phyloP scores from a whole-genome alignment of 1,140 invertebrate species.

The Spodoptera frugiperda region DNA sequence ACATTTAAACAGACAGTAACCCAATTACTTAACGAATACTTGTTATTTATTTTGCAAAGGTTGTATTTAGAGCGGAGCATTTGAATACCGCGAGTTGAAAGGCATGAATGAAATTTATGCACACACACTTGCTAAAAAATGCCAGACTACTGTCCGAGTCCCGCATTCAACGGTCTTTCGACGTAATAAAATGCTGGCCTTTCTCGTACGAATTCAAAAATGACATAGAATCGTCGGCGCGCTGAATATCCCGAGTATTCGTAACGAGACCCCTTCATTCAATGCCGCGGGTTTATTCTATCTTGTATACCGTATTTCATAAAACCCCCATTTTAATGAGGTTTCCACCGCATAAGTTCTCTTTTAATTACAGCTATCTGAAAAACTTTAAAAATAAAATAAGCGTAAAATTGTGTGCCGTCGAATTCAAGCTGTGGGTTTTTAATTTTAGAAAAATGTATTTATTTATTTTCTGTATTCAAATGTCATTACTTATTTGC shows the following conservation, averaged over 20 bases:
- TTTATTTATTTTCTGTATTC: not conserved
- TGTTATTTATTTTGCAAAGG: not conserved
- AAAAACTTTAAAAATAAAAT: conserved; percentile 49
- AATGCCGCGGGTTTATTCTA: conserved; percentile 39
- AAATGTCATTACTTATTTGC: too few species aligned
- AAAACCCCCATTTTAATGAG: conserved; percentile 48
- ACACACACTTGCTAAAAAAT: conserved; percentile 36
- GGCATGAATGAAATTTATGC: conserved; percentile 26
- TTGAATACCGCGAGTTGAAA: conserved; percentile 15
- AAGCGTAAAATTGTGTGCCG: conserved; percentile 47
- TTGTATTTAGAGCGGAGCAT: not conserved
- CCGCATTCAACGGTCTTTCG: conserved; percentile 29
- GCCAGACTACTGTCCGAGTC: conserved; percentile 13
- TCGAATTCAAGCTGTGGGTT: conserved; percentile 32
- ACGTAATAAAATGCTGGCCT: conserved; percentile 26
- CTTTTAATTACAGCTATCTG: conserved; percentile 52
- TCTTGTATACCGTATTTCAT: conserved; percentile 34
- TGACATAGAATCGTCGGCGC: conserved; percentile 34
- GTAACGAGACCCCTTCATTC: conserved; percentile 45
- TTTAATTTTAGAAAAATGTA: conserved; percentile 1
- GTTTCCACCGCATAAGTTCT: conserved; percentile 33
- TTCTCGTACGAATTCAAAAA: conserved; percentile 42
- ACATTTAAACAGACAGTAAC: not conserved
- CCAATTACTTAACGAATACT: conserved; percentile 25
- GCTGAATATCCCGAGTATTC: conserved; percentile 43